These are phyloP conservation scores for Centrocercus urophasianus DNA, from an alignment of 2,113 vertebrate species.

Conservation along the genomic window DNA sequence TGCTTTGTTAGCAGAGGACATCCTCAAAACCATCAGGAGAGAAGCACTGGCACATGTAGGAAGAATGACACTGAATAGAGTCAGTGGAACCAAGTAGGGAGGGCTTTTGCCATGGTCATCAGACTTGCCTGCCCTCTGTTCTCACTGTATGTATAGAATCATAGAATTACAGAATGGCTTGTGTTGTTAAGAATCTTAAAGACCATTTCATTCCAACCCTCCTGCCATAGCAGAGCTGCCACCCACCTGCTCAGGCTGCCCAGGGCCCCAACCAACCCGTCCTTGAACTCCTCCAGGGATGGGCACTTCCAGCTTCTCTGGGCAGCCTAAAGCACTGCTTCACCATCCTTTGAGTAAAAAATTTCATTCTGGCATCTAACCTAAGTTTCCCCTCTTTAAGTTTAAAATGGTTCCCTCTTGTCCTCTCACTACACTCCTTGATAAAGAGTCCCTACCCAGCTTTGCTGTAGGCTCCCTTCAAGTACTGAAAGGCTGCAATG, in stretches of 20 bases:
- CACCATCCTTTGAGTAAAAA: no score
- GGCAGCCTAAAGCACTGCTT: no score
- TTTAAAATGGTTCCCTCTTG: no score
- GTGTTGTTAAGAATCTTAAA: background rate
- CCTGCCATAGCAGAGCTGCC: background rate
- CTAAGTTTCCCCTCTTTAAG: no score
- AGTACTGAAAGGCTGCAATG: no score
- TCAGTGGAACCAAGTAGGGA: rapidly evolving
- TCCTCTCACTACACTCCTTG: no score
- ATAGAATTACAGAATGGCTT: background rate
- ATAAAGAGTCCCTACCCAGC: no score
- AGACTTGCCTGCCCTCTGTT: rapidly evolving
- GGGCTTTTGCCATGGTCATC: background rate
- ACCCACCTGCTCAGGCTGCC: background rate
- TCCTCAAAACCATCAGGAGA: background rate
- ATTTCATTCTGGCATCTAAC: no score
- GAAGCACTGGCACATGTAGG: background rate
- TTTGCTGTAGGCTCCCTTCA: no score
- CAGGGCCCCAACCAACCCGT: background rate
- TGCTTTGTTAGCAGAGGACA: no score
- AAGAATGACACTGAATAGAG: background rate
- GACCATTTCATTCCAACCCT: background rate
- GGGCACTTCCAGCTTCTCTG: no score
- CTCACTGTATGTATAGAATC: background rate
- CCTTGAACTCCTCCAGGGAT: no score